A percentile compares a stretch with the other conserved stretches of the same genome.
These are phyloP conservation scores for Anas platyrhynchos DNA, from an alignment of 2,113 vertebrate genomes.

Conservation along the genomic window DNA sequence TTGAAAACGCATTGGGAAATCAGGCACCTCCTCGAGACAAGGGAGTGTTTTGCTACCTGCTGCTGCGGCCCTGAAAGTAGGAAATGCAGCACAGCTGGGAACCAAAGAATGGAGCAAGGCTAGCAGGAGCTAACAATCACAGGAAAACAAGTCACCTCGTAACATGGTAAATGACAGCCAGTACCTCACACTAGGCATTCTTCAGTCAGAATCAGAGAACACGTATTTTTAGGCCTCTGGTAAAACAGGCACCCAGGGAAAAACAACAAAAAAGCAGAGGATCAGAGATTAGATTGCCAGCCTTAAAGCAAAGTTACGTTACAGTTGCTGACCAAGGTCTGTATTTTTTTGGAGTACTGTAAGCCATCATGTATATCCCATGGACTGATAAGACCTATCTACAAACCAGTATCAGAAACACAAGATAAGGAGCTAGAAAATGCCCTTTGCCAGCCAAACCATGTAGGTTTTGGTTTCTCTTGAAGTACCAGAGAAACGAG, in stretches of 20 bases:
- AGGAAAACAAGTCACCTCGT: background rate
- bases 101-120: background rate
- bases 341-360: background rate
- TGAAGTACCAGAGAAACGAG: background rate
- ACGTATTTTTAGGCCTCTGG: rapidly evolving
- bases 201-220: background rate
- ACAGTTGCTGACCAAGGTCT: too few species aligned
- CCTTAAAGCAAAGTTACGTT: background rate
- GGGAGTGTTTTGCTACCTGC: background rate
- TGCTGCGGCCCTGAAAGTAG: rapidly evolving
- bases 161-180: background rate
- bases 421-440: background rate
- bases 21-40: background rate
- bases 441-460: background rate
- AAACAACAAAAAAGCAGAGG: background rate
- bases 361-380: background rate
- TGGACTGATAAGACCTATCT: background rate
- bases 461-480: background rate
- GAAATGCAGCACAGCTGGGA: background rate
- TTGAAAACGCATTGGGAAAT: rapidly evolving
- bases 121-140: background rate
- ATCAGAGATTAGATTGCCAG: background rate
- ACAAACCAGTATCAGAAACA: background rate
- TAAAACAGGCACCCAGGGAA: background rate
- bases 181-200: background rate